Evolutionary conservation across 2,888 invertebrate genomes (phyloP).

Genomic region (Drosophila limbata): DNA sequence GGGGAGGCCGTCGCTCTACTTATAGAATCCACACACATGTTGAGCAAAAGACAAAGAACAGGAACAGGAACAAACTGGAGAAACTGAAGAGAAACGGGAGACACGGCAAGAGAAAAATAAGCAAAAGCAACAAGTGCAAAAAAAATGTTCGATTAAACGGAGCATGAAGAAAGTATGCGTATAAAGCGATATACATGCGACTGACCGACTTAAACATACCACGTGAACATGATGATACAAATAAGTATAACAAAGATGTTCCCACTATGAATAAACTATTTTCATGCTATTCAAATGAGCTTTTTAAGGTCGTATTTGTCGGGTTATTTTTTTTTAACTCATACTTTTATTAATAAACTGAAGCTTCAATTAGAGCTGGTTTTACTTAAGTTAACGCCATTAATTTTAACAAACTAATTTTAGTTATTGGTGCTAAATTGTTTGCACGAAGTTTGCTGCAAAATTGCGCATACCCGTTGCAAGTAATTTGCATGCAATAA

Average conservation of each 20-base stretch:
- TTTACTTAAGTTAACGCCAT: not conserved
- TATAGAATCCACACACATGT: constrained; percentile 41
- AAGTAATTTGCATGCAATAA: constrained; percentile 40
- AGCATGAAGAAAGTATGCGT: constrained; percentile 40
- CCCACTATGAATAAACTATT: not conserved
- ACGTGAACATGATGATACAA: constrained; percentile 5
- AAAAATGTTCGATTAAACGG: constrained; percentile 41
- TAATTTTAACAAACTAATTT: not conserved
- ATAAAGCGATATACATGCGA: constrained; percentile 26
- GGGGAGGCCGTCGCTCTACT: constrained; percentile 37
- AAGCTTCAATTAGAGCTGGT: not conserved
- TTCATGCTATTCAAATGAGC: constrained; percentile 5
- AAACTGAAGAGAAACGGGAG: constrained; percentile 7
- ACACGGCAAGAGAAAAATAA: not conserved
- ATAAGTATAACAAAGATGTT: not conserved
- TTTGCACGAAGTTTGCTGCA: not conserved
- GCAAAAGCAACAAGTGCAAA: constrained; percentile 43
- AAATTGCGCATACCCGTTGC: constrained; percentile 33
- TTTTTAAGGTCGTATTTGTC: not conserved
- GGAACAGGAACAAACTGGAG: constrained; percentile 8
- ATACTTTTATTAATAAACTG: not conserved
- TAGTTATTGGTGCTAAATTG: not conserved
- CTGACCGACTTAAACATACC: constrained; percentile 33
- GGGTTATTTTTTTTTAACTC: no score
- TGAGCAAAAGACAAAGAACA: constrained; percentile 22